Conservation (phyloP, 2,797 vertebrate species). For the Mus spretus region DNA sequence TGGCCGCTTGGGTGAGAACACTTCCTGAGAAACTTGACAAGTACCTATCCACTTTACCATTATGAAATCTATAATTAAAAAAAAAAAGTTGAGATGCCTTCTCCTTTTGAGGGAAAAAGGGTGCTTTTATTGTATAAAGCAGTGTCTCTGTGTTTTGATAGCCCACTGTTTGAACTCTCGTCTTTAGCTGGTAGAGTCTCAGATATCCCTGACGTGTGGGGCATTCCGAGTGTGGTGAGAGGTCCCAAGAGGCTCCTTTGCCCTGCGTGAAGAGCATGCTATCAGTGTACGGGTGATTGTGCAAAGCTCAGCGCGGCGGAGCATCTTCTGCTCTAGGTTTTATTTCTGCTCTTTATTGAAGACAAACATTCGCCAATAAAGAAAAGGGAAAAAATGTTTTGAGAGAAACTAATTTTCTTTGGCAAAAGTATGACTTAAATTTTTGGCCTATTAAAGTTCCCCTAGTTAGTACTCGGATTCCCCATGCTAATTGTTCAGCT, state of each 20-base stretch:
- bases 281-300: constrained; percentile 92
- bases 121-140: constrained; percentile 90
- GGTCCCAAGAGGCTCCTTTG: constrained; percentile 86
- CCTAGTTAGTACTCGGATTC: constrained; percentile 82
- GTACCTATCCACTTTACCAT: constrained; percentile 89
- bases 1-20: constrained; percentile 83
- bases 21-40: constrained; percentile 97
- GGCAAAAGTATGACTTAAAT: constrained; percentile 75
- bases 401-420: constrained; percentile 79
- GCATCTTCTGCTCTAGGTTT: constrained; percentile 93
- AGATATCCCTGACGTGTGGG: constrained; percentile 85
- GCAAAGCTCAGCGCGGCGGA: constrained; percentile 90
- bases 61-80: constrained; percentile 86
- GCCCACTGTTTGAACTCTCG: constrained; percentile 97
- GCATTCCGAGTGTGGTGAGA: constrained; percentile 86
- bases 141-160: constrained; percentile 90
- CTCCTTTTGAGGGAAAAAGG: constrained; percentile 90
- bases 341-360: constrained; percentile 92
- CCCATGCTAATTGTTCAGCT: constrained; percentile 82
- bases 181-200: constrained; percentile 89
- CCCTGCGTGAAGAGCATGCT: constrained; percentile 86
- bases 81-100: constrained; percentile 88
- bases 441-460: constrained; percentile 84
- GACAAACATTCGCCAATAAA: constrained; percentile 95
- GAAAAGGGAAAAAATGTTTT: constrained; percentile 71